Evolutionary conservation across 30 jellyfish, hydroid and myxozoan species (phyloP).

Genomic region (Aurelia sp.): DNA sequence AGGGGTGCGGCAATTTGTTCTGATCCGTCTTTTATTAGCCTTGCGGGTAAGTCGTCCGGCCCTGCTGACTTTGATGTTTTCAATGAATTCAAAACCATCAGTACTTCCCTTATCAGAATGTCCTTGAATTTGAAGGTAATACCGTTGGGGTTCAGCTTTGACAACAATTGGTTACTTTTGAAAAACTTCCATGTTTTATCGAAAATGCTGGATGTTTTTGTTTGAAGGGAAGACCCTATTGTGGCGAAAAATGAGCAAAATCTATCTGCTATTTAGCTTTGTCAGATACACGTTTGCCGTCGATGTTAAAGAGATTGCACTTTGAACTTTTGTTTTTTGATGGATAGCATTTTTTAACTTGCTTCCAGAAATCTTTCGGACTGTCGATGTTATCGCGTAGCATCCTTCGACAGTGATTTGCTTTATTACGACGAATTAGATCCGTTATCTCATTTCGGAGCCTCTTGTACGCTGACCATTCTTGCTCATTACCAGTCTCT

Average conservation of each 20-base stretch:
- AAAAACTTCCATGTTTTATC: slow-evolving; percentile 37
- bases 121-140: slow-evolving; percentile 34
- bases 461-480: slow-evolving; percentile 28
- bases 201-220: slow-evolving; percentile 21
- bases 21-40: slow-evolving; percentile 64
- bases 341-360: slow-evolving; percentile 63
- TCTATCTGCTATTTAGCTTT: slow-evolving; percentile 48
- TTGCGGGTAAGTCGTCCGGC: slow-evolving; percentile 43
- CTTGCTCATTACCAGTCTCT: slow-evolving; percentile 18
- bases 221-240: slow-evolving; percentile 51
- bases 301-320: slow-evolving; percentile 36
- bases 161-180: slow-evolving; percentile 9
- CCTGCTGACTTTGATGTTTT: slow-evolving; percentile 43
- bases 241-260: slow-evolving; percentile 55
- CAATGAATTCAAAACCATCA: slow-evolving; percentile 46
- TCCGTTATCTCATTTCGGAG: slow-evolving; percentile 55
- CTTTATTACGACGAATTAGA: slow-evolving; percentile 66
- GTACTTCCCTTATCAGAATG: slow-evolving; percentile 57
- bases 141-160: slow-evolving; percentile 54
- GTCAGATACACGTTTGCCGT: slow-evolving; percentile 44
- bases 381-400: slow-evolving; percentile 39
- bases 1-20: slow-evolving; percentile 57
- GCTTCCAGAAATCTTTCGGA: slow-evolving; percentile 65
- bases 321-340: slow-evolving; percentile 31
- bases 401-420: slow-evolving; percentile 59